A percentile compares a stretch with the other conserved stretches of the same genome.
Conservation (phyloP, 2,888 invertebrate genomes). For the Spatulosminthurus flaviceps region DNA sequence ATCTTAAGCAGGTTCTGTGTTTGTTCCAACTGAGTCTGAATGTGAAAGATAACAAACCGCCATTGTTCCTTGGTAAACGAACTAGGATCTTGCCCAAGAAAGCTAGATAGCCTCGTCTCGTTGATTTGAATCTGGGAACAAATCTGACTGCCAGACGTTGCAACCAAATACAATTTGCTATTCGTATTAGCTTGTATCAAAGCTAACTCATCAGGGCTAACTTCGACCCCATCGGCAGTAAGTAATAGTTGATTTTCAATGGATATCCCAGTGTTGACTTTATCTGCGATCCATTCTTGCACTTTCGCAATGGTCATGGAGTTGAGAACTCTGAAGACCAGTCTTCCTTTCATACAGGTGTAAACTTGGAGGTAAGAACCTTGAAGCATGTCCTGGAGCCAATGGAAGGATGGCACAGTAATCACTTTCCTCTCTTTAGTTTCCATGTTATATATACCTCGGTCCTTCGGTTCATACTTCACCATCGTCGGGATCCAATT, state of each 20-base stretch:
- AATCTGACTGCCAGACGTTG: no score
- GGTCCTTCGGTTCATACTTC: constrained; percentile 54
- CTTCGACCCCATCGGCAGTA: constrained; percentile 52
- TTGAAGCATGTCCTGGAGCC: constrained; percentile 53
- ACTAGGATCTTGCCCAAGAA: no score
- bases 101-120: no score
- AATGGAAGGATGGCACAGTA: constrained; percentile 41
- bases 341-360: constrained; percentile 49
- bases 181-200: neutral
- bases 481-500: constrained; percentile 60
- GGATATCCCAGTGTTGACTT: constrained; percentile 51
- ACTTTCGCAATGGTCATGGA: constrained; percentile 53
- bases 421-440: neutral
- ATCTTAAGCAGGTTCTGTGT: no score
- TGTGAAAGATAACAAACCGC: no score
- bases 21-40: no score
- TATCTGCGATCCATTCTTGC: constrained; percentile 50
- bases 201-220: neutral
- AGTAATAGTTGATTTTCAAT: constrained; percentile 55
- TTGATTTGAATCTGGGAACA: no score
- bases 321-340: constrained; percentile 52
- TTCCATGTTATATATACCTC: constrained; percentile 52
- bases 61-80: no score
- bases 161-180: no score
- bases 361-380: constrained; percentile 53